phyloP scores from a whole-genome alignment of 1,140 invertebrate species.

The Idris sp. region DNA sequence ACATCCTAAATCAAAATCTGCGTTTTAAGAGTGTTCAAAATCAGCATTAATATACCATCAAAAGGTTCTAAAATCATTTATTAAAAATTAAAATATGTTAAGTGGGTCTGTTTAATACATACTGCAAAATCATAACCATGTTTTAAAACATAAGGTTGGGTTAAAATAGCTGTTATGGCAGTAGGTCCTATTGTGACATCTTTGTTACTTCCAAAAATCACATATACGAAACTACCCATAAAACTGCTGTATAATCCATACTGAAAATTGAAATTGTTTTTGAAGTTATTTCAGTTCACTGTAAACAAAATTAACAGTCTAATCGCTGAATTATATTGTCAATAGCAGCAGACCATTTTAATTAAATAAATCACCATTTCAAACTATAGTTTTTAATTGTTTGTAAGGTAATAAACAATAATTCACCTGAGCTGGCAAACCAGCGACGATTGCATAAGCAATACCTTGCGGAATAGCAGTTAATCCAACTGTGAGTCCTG shows the following conservation, averaged over 20 bases:
- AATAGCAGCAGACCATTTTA: too few relatives aligned
- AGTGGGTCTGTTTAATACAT: too few relatives aligned
- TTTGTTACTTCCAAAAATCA: constrained; percentile 83
- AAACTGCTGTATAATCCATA: constrained; percentile 85
- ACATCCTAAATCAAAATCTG: too few relatives aligned
- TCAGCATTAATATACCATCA: too few relatives aligned
- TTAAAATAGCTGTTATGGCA: constrained; percentile 80
- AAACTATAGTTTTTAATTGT: too few relatives aligned
- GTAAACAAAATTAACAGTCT: too few relatives aligned
- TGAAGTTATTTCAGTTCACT: too few relatives aligned
- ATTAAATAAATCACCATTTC: too few relatives aligned
- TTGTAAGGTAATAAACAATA: neutral
- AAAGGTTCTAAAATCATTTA: too few relatives aligned
- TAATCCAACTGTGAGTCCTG: constrained; percentile 83
- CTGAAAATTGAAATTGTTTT: constrained; percentile 66
- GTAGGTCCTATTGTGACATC: constrained; percentile 83
- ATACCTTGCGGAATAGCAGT: constrained; percentile 85
- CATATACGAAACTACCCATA: constrained; percentile 84
- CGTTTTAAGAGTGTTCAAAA: too few relatives aligned
- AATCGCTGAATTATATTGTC: too few relatives aligned
- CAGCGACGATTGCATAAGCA: constrained; percentile 83
- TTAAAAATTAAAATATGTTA: too few relatives aligned
- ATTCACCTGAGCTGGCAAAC: constrained; percentile 80
- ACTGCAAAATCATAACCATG: constrained; percentile 80
- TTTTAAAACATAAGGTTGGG: constrained; percentile 75